phyloP scores from a whole-genome alignment of 1,140 invertebrate genomes.

The Microplitis mediator region DNA sequence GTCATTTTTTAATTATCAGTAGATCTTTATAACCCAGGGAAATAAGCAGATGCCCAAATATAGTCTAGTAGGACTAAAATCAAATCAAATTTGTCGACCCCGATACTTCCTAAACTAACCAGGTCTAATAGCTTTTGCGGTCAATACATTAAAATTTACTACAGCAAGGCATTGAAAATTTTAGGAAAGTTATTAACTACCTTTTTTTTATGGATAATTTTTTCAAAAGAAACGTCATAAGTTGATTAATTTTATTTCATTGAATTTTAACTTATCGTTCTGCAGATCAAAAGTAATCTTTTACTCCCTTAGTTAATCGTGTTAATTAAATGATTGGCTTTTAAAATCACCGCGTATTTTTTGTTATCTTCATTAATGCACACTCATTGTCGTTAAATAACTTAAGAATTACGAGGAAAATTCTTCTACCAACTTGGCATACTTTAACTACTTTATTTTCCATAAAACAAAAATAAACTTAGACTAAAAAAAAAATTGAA shows the following conservation, averaged over 20 bases:
- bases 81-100: no score
- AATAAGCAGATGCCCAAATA: no score
- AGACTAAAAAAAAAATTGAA: neutral
- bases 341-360: neutral
- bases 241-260: constrained; percentile 22
- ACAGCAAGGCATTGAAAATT: no score
- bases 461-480: neutral
- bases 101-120: no score
- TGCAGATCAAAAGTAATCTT: constrained; percentile 26
- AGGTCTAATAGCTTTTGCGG: no score
- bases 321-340: constrained; percentile 28
- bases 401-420: neutral
- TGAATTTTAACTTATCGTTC: constrained; percentile 12
- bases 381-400: constrained; percentile 16
- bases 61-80: no score
- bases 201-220: neutral
- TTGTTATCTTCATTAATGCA: neutral
- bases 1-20: neutral
- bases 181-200: no score
- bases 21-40: neutral
- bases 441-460: neutral
- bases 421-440: neutral
- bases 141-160: no score
- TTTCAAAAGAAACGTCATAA: neutral
- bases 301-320: constrained; percentile 13